Evolutionary conservation across 2,113 vertebrate genomes (phyloP), one percentile per base, ranked within the genome.

Genomic region (Hemicordylus capensis): DNA sequence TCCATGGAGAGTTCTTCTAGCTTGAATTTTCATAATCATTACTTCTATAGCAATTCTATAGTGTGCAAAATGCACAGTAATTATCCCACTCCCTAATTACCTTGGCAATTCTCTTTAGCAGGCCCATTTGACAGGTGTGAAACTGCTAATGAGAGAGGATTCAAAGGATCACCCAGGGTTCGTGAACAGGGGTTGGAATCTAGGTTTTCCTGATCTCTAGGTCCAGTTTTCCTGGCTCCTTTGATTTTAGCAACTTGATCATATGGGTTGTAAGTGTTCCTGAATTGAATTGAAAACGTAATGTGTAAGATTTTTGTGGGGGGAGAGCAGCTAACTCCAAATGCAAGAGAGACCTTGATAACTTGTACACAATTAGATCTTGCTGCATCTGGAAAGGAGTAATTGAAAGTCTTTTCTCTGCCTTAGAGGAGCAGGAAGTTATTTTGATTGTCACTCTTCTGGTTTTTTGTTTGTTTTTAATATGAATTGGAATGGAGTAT

Each of bases 331-430:
- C 1, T 17, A 54, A 37, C 74, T 10, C 31, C 34, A 54, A 8
- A 31, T n/a, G 17, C 34, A 84, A 31, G 6, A 85, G 73, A 88
- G 56, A 15, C 48, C 90, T 88, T 90, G n/a, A 8, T 58, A 90
- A 70, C 19, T 12, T 4, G 1, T 42, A 1, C 1, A 28, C 5
- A 61, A 5, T 83, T 61, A 83, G 17, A 85, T 78, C 48, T 46
- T 81, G 58, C 42, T 79, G 8, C 10, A 14, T 64, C 58, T 56
- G 6, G 31, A 7, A 77, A 78, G 6, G 12, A 7, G 37, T 76
- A 83, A 24, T 9, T 79, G 77, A 56, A 3, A 42, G 0, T 85
- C 70, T 66, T 88, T 11, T 63, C 7, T 0, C 70, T 12, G 22
- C n/a, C 11, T 81, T 84, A 80, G 42, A 34, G 59, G 31, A 8